phyloP scores from a whole-genome alignment of 2,888 invertebrate species.

The Andrena bucephala region DNA sequence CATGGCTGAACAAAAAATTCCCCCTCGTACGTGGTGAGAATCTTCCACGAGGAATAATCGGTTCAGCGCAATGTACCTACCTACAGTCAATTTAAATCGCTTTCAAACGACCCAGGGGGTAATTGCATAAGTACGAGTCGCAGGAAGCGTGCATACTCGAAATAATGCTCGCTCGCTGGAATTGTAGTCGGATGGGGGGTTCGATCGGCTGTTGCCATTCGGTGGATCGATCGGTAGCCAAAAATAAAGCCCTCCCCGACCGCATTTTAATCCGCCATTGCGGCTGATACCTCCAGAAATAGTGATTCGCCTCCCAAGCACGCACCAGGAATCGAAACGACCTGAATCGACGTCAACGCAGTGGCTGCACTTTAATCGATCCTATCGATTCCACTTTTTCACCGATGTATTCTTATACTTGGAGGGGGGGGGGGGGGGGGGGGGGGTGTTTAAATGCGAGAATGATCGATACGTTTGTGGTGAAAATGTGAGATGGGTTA shows the following conservation, averaged over 20 bases:
- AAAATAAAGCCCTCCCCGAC: constrained; percentile 67
- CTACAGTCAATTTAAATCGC: background rate
- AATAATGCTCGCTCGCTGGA: constrained; percentile 34
- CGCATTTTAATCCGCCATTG: constrained; percentile 61
- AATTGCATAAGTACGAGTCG: background rate
- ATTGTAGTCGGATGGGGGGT: constrained; percentile 43
- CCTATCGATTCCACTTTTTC: background rate
- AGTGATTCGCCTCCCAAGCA: constrained; percentile 17
- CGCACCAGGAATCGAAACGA: constrained; percentile 26
- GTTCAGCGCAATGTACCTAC: too few relatives aligned
- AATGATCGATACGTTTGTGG: background rate
- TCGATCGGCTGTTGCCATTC: constrained; percentile 68
- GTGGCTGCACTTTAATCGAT: background rate
- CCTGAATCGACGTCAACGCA: background rate
- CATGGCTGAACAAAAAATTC: background rate
- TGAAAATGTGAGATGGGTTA: too few relatives aligned
- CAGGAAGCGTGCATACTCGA: constrained; percentile 20
- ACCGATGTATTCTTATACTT: background rate
- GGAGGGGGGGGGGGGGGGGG: background rate
- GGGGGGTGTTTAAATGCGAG: background rate
- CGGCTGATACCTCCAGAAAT: constrained; percentile 32
- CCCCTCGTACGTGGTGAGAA: background rate
- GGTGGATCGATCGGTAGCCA: constrained; percentile 66
- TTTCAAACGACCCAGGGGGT: background rate
- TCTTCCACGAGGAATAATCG: background rate